phyloP scores from a whole-genome alignment of 2,113 vertebrate species.

The Eublepharis macularius region DNA sequence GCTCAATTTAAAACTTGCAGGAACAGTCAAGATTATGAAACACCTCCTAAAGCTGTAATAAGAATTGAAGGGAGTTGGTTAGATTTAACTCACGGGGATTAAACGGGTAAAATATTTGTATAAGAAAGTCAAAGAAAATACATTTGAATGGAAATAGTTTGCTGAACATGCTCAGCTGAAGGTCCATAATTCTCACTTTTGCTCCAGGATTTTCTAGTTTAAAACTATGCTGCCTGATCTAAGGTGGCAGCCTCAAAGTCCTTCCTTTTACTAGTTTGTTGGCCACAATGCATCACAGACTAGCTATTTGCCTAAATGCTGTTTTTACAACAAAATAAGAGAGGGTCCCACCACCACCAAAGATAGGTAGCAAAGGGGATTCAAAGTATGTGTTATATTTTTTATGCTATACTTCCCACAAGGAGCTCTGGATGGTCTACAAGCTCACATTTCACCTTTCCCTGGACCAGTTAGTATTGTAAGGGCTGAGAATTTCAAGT shows the following conservation, averaged over 20 bases:
- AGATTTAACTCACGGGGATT: background rate
- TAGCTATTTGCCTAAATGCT: background rate
- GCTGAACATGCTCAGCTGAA: background rate
- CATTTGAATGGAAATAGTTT: background rate
- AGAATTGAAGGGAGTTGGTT: background rate
- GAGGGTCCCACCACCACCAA: no score
- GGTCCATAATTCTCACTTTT: background rate
- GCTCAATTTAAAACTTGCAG: background rate
- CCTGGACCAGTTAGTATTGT: no score
- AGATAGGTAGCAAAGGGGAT: no score
- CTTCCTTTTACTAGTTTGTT: background rate
- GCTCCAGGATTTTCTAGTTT: background rate
- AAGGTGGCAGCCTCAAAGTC: background rate
- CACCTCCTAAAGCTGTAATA: background rate
- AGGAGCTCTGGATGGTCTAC: no score
- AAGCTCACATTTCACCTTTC: no score
- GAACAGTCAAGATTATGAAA: background rate
- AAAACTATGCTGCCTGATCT: background rate
- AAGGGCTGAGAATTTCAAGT: no score
- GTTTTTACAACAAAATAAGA: background rate
- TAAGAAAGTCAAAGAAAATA: background rate
- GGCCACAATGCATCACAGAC: no score
- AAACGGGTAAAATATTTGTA: background rate
- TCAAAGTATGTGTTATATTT: no score
- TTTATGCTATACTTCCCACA: no score